phyloP scores from a whole-genome alignment of 2,888 invertebrate species.

The Harmothoe impar region DNA sequence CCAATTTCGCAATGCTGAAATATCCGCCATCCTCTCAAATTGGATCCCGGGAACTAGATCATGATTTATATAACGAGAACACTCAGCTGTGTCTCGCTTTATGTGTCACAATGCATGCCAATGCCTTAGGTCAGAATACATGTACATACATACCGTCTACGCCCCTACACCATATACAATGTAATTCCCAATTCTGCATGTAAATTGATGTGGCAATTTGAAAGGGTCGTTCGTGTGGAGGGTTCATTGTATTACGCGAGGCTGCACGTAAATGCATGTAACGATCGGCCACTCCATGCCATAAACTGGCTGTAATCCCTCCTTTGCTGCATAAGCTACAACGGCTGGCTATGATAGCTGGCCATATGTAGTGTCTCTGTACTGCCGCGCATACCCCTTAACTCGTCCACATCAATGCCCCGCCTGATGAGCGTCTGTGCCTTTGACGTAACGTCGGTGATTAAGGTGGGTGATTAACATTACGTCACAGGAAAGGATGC shows the following conservation, averaged over 20 bases:
- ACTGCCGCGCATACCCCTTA: neutral
- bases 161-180: too few species aligned
- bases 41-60: too few species aligned
- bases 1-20: too few species aligned
- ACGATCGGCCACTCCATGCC: neutral
- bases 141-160: too few species aligned
- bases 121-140: too few species aligned
- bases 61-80: too few species aligned
- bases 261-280: neutral
- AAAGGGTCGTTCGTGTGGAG: neutral
- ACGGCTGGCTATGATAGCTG: neutral
- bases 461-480: conserved; percentile 41
- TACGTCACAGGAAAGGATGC: conserved; percentile 16
- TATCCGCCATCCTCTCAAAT: too few species aligned
- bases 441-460: conserved; percentile 13
- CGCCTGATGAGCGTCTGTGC: neutral
- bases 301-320: neutral
- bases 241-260: neutral
- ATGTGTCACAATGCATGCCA: too few species aligned
- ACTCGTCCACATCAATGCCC: neutral
- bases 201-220: conserved; percentile 2
- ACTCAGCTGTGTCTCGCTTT: too few species aligned
- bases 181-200: too few species aligned
- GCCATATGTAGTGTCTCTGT: neutral
- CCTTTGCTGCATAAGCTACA: neutral